Evolutionary conservation across 2,888 invertebrate species (phyloP), one percentile per base, ranked within the genome.

Genomic region (Panzeria rudis): DNA sequence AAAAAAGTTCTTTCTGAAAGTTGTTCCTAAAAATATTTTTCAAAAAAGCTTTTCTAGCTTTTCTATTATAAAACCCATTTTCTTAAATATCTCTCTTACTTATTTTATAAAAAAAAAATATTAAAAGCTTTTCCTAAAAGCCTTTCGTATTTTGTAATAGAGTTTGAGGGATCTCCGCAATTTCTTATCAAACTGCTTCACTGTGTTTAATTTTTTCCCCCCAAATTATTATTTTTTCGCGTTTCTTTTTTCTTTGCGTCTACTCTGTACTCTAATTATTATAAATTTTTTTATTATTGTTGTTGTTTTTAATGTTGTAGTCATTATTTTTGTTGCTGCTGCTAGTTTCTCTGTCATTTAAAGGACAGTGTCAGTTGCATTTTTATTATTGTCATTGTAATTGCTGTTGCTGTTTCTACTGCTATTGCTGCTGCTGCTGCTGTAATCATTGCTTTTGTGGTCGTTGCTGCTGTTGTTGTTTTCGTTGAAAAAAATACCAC

Each of bases 351-450:
- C 17, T 64, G 35, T 13, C 59, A 59, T 59, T 68, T 32, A 47
- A 68, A 66, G 44, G 29, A 66, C 32, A 54, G 35, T 69, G 54
- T 52, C 41, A 41, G 68, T 73, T 64, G 64, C 56, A 68, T 81
- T 44, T 17, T 66, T 44, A 20, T 77, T 59, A 25, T 68, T 80
- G 47, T 54, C 56, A 32, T 68, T 78, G 23, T 41, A 71, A 61
- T 62, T 76, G 66, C 50, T 66, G 68, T 50, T 72, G 68, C 29
- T 80, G 76, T 73, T 50, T 77, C 64, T 85, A 73, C 73, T 78
- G 50, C 69, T 47, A 81, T 69, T 85, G 79, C 73, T 78, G 52
- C 75, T 69, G 78, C 78, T 71, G 56, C 61, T 68, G 56, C 73
- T 77, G 54, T 66, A 61, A 50, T 66, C 76, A n/a, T 35, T 80